Base-by-base conservation (phyloP, 2,797 vertebrate species). In the Dallia pectoralis region DNA sequence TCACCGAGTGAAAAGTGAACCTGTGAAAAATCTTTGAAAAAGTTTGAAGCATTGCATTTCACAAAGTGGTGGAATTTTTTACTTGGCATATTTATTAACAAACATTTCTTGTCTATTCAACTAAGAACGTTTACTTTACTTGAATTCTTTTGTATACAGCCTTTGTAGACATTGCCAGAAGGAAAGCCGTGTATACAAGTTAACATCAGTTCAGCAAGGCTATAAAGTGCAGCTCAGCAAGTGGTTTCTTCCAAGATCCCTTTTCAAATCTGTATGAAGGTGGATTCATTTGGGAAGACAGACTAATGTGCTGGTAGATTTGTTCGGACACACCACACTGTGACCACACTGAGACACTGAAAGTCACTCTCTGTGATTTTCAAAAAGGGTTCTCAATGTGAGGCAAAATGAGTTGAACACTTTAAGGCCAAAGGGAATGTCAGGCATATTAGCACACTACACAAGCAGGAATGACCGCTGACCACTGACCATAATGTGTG, bases 271-370 rank as follows among this genome's bases (percentile, higher is more conserved):
- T 49, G 73, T 74, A 86, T 79, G 80, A 84, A 82, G 86, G 88
- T 88, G 87, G 84, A 84, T 74, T 83, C 81, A 71, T 87, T 75
- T 80, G 75, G 85, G 87, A 84, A 75, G 62, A 69, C 75, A 76
- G 82, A 81, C 84, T 87, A 85, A 87, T 85, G 78, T 80, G 78
- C 70, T 65, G 79, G 85, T 67, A 79, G 83, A 84, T 85, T 81
- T 30, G 64, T 74, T 67, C 69, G 79, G 84, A 84, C 73, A 74
- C 40, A 4, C 40, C 40, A 44, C 7, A 4, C 12, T 9, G 40
- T 44, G 40, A 44, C 40, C 40, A 4, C 40, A 44, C 40, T 1
- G 40, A 3, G 2, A 11, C 40, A 44, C 12, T 44, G 40, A 44
- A 8, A 8, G 40, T 44, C 7, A 8, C 40, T 44, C 1, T 44